Percentiles rank a stretch among this genome's conserved stretches.
phyloP scores from a whole-genome alignment of 2,797 vertebrate species.

The Phalloptychus januarius region DNA sequence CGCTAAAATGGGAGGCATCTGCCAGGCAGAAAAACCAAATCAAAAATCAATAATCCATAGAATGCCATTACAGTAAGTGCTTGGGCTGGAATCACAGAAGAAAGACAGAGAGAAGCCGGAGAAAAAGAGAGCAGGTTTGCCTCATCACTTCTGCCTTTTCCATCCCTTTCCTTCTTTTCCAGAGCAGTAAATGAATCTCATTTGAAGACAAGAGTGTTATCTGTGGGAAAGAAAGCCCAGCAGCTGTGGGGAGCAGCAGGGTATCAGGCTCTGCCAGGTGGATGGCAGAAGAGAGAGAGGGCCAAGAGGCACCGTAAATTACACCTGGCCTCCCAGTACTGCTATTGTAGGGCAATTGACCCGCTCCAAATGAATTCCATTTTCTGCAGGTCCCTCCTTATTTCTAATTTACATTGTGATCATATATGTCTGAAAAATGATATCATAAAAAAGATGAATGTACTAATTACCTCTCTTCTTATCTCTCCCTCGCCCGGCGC shows the following conservation, averaged over 20 bases:
- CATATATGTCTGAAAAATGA: conserved; percentile 99
- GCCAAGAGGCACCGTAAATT: conserved; percentile 96
- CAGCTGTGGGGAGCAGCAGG: conserved; percentile 88
- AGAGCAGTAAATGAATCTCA: conserved; percentile 96
- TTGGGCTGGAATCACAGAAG: conserved; percentile 79
- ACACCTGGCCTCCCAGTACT: conserved; percentile 92
- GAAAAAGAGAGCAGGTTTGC: conserved; percentile 50
- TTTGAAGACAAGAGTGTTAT: conserved; percentile 93
- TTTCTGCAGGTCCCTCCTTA: conserved; percentile 99
- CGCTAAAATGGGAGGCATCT: conserved; percentile 95
- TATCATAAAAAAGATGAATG: conserved; percentile 99
- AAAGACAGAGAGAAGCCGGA: conserved; percentile 49
- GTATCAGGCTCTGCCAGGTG: conserved; percentile 89
- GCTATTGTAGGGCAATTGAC: conserved; percentile 98
- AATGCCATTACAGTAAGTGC: conserved; percentile 94
- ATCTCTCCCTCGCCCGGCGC: conserved; percentile 92
- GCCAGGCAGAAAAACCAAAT: conserved; percentile 95
- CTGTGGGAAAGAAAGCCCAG: conserved; percentile 91
- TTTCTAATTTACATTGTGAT: conserved; percentile 99
- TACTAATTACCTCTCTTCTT: conserved; percentile 99
- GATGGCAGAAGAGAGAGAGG: conserved; percentile 81
- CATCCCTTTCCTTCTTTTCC: conserved; percentile 61
- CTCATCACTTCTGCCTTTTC: conserved; percentile 49
- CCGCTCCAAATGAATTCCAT: conserved; percentile 99
- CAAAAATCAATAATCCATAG: conserved; percentile 99